A percentile compares a stretch with the other conserved stretches of the same genome.
Evolutionary conservation across 1,140 invertebrate genomes (phyloP).

Genomic region (Aphis craccivora): DNA sequence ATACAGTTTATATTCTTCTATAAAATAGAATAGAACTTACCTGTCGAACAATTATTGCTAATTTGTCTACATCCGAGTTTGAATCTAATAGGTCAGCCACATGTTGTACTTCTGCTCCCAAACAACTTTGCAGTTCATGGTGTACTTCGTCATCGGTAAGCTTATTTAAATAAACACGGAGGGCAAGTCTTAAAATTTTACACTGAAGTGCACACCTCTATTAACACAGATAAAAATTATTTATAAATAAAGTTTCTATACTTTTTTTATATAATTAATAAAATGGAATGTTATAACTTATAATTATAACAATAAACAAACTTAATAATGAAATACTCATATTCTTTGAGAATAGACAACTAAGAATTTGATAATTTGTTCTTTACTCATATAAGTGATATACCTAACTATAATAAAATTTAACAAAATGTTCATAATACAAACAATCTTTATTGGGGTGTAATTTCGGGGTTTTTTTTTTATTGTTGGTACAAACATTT

Average conservation of each 20-base stretch:
- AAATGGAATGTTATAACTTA: background rate
- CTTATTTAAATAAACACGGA: constrained; percentile 61
- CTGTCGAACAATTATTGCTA: constrained; percentile 60
- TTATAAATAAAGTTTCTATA: background rate
- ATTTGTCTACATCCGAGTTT: constrained; percentile 59
- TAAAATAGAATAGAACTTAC: constrained; percentile 57
- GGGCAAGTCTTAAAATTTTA: constrained; percentile 60
- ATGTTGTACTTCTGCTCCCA: constrained; percentile 60
- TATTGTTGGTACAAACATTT: too few relatives aligned
- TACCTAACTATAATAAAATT: background rate
- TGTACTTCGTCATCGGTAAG: constrained; percentile 61
- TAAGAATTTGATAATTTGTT: background rate
- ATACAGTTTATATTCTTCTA: background rate
- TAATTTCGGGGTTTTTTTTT: too few relatives aligned
- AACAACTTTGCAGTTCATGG: constrained; percentile 60
- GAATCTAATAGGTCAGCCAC: constrained; percentile 61
- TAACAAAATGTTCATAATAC: background rate
- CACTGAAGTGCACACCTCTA: constrained; percentile 61
- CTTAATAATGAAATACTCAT: background rate
- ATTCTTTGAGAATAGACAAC: background rate
- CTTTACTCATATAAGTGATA: background rate
- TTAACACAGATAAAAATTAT: constrained; percentile 48
- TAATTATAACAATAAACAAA: background rate
- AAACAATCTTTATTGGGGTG: too few relatives aligned
- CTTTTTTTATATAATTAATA: constrained; percentile 15